phyloP scores from a whole-genome alignment of 1,140 invertebrate genomes.

The Meteorus sp. region DNA sequence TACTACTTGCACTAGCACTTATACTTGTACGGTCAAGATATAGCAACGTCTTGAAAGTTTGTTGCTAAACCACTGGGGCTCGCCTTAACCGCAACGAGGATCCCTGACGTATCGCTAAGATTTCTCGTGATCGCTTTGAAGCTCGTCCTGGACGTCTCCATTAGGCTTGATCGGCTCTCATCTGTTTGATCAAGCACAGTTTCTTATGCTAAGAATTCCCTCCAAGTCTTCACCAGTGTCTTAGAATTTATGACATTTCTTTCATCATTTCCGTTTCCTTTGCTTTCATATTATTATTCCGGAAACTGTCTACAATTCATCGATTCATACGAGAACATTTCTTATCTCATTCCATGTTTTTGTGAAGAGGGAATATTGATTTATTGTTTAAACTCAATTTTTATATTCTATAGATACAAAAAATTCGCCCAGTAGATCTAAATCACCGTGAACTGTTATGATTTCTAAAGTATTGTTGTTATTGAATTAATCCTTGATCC shows the following conservation, averaged over 20 bases:
- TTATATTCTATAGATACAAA: too few relatives aligned
- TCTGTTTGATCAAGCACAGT: conserved; percentile 3
- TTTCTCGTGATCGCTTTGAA: neutral
- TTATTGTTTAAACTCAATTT: too few relatives aligned
- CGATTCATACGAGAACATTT: neutral
- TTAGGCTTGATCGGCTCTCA: conserved; percentile 17
- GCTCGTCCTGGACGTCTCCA: neutral
- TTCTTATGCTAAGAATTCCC: conserved; percentile 17
- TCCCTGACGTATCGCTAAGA: neutral
- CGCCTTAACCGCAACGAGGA: neutral
- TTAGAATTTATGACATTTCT: conserved; percentile 18
- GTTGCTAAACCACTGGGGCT: conserved; percentile 4
- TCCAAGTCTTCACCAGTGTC: neutral
- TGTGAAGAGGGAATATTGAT: neutral
- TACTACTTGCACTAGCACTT: too few relatives aligned
- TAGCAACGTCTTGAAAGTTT: conserved; percentile 20
- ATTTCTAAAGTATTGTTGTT: too few relatives aligned
- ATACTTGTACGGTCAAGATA: conserved; percentile 22
- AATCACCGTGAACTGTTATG: too few relatives aligned
- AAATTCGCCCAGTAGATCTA: too few relatives aligned
- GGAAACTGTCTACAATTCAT: neutral
- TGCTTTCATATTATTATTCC: conserved; percentile 1
- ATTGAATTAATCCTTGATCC: too few relatives aligned
- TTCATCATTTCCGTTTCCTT: conserved; percentile 25
- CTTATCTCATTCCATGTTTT: neutral